phyloP scores from a whole-genome alignment of 2,113 vertebrate genomes.

The Baryphthengus martii region DNA sequence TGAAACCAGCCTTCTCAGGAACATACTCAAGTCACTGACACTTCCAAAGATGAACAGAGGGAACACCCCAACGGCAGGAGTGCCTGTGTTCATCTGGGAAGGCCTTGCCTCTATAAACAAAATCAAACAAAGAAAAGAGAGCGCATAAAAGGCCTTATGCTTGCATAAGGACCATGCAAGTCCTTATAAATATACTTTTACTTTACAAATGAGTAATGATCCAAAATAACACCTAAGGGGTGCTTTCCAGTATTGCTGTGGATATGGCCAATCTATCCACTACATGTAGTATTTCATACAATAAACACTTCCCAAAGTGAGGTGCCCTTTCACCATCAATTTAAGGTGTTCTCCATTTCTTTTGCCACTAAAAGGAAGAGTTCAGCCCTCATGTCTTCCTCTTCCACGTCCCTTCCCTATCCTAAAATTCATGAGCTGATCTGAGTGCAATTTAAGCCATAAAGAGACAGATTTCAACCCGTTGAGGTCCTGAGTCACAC shows the following conservation, averaged over 20 bases:
- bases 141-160: too few species aligned
- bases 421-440: neutral
- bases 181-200: neutral
- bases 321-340: neutral
- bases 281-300: neutral
- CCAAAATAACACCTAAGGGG: neutral
- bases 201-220: neutral
- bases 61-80: neutral
- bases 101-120: neutral
- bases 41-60: fast-evolving
- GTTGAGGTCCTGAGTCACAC: neutral
- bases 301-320: neutral
- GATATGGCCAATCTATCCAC: fast-evolving
- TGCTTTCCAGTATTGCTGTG: neutral
- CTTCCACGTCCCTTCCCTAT: neutral
- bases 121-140: neutral
- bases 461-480: neutral
- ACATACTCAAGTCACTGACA: fast-evolving
- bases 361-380: neutral
- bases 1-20: neutral
- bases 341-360: neutral
- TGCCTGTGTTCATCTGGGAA: neutral
- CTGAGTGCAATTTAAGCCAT: neutral
- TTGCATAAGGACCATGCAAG: too few species aligned
- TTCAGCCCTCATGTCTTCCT: neutral